A percentile compares a stretch with the other conserved stretches of the same genome.
Evolutionary conservation across 2,888 invertebrate species (phyloP).

Genomic region (Seira musarum): DNA sequence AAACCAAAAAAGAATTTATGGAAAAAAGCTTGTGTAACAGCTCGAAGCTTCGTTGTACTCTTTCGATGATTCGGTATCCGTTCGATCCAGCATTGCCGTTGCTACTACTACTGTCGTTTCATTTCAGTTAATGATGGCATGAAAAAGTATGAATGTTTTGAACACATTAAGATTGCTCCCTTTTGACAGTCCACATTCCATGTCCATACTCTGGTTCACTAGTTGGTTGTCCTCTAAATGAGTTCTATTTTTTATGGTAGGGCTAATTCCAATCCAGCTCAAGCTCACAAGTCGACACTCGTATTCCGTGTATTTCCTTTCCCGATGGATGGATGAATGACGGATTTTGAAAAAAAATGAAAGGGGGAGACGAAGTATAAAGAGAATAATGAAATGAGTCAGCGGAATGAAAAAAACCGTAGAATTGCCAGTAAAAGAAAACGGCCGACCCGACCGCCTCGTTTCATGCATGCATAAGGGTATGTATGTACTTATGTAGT

Average conservation of each 20-base stretch:
- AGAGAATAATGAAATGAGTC: not conserved
- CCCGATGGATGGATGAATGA: not conserved
- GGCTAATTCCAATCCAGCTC: not conserved
- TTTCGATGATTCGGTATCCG: not conserved
- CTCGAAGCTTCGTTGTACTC: no score
- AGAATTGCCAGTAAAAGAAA: not conserved
- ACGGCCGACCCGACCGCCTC: not conserved
- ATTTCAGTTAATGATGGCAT: no score
- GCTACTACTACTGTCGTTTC: no score
- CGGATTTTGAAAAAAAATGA: not conserved
- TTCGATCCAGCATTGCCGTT: not conserved
- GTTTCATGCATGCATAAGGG: not conserved
- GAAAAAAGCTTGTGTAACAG: no score
- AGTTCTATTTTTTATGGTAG: not conserved
- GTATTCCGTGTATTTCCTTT: not conserved
- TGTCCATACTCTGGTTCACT: not conserved
- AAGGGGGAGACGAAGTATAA: not conserved
- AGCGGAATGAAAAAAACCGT: constrained; percentile 5
- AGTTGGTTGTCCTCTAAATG: not conserved
- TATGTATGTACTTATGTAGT: not conserved
- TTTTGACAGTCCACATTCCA: no score
- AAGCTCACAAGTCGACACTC: no score
- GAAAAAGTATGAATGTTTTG: no score
- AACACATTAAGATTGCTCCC: no score
- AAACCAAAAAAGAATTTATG: not conserved